Conservation (phyloP, 2,113 vertebrate genomes). For the Pollachius pollachius region DNA sequence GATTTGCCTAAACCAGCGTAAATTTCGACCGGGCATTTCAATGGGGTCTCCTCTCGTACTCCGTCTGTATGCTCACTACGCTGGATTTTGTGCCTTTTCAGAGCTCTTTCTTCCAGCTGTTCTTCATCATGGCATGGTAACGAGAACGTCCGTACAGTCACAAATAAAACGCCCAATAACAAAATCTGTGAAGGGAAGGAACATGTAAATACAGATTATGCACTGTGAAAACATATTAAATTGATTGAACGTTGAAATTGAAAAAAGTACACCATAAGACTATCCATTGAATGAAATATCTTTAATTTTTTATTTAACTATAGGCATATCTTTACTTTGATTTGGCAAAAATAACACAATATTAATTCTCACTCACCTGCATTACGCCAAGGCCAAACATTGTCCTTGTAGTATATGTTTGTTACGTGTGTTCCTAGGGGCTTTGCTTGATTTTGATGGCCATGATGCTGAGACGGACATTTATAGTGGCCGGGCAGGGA, state of each 20-base stretch:
- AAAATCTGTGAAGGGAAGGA: slow-evolving; percentile 33
- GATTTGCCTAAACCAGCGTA: neutral
- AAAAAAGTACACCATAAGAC: neutral
- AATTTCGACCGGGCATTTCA: slow-evolving; percentile 27
- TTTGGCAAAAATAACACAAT: neutral
- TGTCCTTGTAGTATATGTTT: slow-evolving; percentile 22
- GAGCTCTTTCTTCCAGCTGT: slow-evolving; percentile 8
- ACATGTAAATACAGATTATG: neutral
- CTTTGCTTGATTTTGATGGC: neutral
- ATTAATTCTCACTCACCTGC: slow-evolving; percentile 33
- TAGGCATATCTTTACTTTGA: too few relatives aligned
- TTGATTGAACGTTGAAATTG: neutral
- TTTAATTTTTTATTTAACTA: too few relatives aligned
- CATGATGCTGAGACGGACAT: neutral
- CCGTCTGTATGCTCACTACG: accelerated
- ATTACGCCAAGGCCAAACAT: slow-evolving; percentile 2
- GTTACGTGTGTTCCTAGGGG: neutral
- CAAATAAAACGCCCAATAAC: slow-evolving; percentile 18
- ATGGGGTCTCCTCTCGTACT: neutral
- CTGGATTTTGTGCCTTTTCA: slow-evolving; percentile 14
- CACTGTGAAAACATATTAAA: neutral
- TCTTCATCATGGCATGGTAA: slow-evolving; percentile 26
- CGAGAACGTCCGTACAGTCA: neutral
- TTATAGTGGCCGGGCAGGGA: slow-evolving; percentile 42
- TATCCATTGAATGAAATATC: neutral